These are phyloP conservation scores for Siphlonurus alternatus DNA, from an alignment of 2,888 invertebrate genomes.

Conservation along the genomic window DNA sequence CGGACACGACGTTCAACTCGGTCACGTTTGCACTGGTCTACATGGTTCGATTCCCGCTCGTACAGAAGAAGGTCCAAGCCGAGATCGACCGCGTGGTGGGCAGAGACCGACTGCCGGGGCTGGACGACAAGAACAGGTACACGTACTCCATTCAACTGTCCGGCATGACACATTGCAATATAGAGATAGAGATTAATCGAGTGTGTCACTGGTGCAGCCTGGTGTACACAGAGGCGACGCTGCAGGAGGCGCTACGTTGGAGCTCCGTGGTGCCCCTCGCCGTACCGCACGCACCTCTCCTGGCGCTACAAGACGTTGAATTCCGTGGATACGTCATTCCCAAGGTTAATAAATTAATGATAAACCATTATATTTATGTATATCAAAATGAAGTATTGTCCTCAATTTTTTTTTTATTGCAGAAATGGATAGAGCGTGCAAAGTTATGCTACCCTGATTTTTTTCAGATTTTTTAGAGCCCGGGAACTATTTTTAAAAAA, in stretches of 20 bases:
- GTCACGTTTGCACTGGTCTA: slow-evolving; percentile 15
- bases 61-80: slow-evolving; percentile 15
- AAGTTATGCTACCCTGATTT: too few relatives aligned
- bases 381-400: too few relatives aligned
- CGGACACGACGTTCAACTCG: slow-evolving; percentile 14
- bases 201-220: too few relatives aligned
- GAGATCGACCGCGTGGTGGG: slow-evolving; percentile 19
- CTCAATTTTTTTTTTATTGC: too few relatives aligned
- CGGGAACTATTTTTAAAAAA: too few relatives aligned
- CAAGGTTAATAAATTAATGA: slow-evolving; percentile 6
- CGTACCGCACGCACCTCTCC: slow-evolving; percentile 12
- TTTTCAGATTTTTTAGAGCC: too few relatives aligned
- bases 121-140: slow-evolving; percentile 16
- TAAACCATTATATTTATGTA: background rate
- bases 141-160: too few relatives aligned
- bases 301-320: background rate
- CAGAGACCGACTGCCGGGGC: slow-evolving; percentile 15
- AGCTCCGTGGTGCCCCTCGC: slow-evolving; percentile 13
- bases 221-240: slow-evolving; percentile 17
- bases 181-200: too few relatives aligned
- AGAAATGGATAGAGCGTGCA: too few relatives aligned
- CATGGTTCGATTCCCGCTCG: slow-evolving; percentile 16
- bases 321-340: slow-evolving; percentile 9
- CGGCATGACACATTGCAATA: too few relatives aligned
- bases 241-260: slow-evolving; percentile 17